Conservation (phyloP, 1,140 invertebrate genomes). For the Apis florea region DNA sequence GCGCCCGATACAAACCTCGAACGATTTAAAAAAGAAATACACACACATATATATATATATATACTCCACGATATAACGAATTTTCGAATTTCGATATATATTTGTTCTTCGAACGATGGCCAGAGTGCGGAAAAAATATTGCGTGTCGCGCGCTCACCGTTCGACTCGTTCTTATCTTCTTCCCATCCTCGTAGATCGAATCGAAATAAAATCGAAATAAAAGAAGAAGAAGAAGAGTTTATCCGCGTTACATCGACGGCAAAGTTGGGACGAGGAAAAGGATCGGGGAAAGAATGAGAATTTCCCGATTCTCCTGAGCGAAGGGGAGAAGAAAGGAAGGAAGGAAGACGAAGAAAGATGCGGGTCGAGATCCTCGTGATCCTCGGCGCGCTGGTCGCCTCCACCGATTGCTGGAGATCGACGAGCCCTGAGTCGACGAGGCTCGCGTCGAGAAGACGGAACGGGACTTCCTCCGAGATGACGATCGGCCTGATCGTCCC, state of each 20-base stretch:
- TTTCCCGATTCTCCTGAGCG: not conserved
- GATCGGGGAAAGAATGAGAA: not conserved
- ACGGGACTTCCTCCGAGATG: slow-evolving; percentile 66
- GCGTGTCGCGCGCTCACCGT: too few species aligned
- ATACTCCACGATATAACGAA: not conserved
- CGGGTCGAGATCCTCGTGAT: slow-evolving; percentile 59
- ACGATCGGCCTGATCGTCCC: slow-evolving; percentile 85
- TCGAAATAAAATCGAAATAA: not conserved
- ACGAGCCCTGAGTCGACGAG: not conserved
- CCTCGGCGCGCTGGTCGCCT: slow-evolving; percentile 60
- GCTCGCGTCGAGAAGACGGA: slow-evolving; percentile 33
- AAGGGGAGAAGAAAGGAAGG: not conserved
- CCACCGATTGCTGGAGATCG: slow-evolving; percentile 41
- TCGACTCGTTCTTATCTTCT: too few species aligned
- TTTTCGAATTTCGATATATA: not conserved
- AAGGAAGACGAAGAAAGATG: slow-evolving; percentile 59
- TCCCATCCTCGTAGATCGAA: too few species aligned
- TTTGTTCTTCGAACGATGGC: slow-evolving; percentile 11
- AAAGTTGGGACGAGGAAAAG: too few species aligned
- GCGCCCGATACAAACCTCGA: not conserved
- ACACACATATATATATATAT: too few species aligned
- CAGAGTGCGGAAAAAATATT: slow-evolving; percentile 42
- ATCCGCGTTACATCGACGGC: too few species aligned
- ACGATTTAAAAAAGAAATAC: not conserved
- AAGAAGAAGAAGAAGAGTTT: not conserved